phyloP scores from a whole-genome alignment of 2,888 invertebrate species.

The Shargacucullia verbasci region DNA sequence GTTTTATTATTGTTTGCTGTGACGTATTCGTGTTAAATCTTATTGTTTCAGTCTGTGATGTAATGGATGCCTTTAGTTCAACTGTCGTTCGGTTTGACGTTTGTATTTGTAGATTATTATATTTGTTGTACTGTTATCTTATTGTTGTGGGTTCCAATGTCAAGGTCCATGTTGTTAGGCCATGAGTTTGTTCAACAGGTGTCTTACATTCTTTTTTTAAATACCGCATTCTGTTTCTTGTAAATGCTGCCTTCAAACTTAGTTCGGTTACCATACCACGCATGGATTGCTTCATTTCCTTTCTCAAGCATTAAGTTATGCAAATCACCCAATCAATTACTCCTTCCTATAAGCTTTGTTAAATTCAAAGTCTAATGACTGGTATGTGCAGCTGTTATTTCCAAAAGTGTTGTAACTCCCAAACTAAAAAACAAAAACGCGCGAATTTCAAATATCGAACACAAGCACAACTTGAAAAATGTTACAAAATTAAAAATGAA shows the following conservation, averaged over 20 bases:
- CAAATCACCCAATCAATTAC: constrained; percentile 39
- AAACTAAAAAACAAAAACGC: constrained; percentile 1
- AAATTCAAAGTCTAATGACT: not conserved
- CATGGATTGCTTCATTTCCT: constrained; percentile 48
- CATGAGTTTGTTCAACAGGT: constrained; percentile 23
- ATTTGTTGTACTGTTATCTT: constrained; percentile 41
- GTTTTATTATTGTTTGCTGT: constrained; percentile 63
- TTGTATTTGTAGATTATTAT: constrained; percentile 56
- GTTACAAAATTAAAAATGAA: constrained; percentile 42
- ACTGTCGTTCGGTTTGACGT: constrained; percentile 56
- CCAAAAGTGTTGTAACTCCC: not conserved
- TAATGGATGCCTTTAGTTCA: constrained; percentile 63
- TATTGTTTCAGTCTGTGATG: constrained; percentile 74
- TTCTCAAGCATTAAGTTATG: constrained; percentile 36
- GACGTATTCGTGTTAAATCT: constrained; percentile 73
- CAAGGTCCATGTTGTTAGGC: constrained; percentile 29
- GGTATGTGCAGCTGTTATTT: not conserved
- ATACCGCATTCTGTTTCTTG: constrained; percentile 21
- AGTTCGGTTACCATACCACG: constrained; percentile 32
- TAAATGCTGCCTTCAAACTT: constrained; percentile 22
- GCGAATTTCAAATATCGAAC: constrained; percentile 39
- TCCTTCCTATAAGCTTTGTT: constrained; percentile 23
- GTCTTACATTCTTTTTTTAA: constrained; percentile 17
- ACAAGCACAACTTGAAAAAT: constrained; percentile 3
- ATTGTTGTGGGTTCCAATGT: constrained; percentile 49